Evolutionary conservation across 1,140 invertebrate species (phyloP).

Genomic region (Camponotus floridanus): DNA sequence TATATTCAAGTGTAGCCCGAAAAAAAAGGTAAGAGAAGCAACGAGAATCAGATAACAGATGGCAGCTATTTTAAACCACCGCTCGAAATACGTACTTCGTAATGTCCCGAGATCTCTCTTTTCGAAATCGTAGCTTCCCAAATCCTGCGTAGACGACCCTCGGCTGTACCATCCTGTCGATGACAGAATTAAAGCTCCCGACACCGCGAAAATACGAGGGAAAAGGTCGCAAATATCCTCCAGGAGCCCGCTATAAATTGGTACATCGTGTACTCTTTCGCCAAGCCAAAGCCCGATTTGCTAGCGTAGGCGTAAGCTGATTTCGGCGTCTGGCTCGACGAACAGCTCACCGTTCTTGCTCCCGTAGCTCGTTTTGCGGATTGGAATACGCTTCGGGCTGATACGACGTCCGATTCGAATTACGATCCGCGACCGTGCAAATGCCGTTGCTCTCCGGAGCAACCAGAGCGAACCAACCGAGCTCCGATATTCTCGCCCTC

Average conservation of each 20-base stretch:
- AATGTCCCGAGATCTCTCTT: background rate
- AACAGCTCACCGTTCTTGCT: slow-evolving; percentile 1
- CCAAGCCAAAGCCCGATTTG: slow-evolving; percentile 68
- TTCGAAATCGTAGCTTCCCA: background rate
- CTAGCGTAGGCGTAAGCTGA: slow-evolving; percentile 70
- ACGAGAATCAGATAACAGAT: slow-evolving; percentile 20
- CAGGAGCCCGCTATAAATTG: slow-evolving; percentile 56
- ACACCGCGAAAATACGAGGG: slow-evolving; percentile 29
- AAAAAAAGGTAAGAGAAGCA: slow-evolving; percentile 4
- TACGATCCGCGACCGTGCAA: slow-evolving; percentile 56
- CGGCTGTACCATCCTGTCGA: background rate
- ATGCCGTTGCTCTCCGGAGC: slow-evolving; percentile 4
- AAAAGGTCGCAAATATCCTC: slow-evolving; percentile 54
- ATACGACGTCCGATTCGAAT: slow-evolving; percentile 62
- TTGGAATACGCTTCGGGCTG: slow-evolving; percentile 60
- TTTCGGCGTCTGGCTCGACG: slow-evolving; percentile 55
- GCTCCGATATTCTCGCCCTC: slow-evolving; percentile 6
- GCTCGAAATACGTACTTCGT: slow-evolving; percentile 11
- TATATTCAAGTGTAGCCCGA: background rate
- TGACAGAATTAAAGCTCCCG: slow-evolving; percentile 32
- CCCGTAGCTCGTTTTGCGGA: slow-evolving; percentile 52
- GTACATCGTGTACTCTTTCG: slow-evolving; percentile 53
- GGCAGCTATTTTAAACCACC: background rate
- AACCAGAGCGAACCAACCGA: background rate
- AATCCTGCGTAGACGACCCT: background rate